Conservation (phyloP, 1,140 invertebrate genomes). For the Micrasema minimum region DNA sequence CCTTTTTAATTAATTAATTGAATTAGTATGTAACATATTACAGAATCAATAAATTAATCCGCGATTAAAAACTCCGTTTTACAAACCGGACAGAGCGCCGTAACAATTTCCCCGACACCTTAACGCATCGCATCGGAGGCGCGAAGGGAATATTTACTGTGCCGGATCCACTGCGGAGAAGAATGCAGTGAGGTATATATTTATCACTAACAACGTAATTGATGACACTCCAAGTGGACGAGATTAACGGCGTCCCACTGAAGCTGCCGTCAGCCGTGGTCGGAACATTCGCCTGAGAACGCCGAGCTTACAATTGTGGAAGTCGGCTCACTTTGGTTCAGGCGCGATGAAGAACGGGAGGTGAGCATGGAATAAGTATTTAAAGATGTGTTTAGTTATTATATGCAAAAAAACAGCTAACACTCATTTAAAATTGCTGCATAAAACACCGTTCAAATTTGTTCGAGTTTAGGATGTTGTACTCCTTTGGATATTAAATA, state of each 20-base stretch:
- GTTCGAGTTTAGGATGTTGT: too few species aligned
- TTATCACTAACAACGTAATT: conserved; percentile 34
- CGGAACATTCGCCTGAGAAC: too few species aligned
- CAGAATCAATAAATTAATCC: neutral
- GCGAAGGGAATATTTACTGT: conserved; percentile 16
- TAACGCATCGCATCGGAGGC: conserved; percentile 21
- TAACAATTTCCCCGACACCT: conserved; percentile 33
- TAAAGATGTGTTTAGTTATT: too few species aligned
- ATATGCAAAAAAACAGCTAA: too few species aligned
- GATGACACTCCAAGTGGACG: conserved; percentile 17
- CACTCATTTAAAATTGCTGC: too few species aligned
- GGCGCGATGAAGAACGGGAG: too few species aligned
- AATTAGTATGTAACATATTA: neutral
- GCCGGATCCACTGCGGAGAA: conserved; percentile 16
- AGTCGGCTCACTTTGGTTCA: too few species aligned
- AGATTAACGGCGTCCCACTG: conserved; percentile 13
- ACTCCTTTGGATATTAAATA: too few species aligned
- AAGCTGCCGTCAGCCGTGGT: too few species aligned
- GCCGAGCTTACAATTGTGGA: neutral
- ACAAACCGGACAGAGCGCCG: neutral
- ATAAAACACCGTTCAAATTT: too few species aligned
- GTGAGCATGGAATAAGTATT: too few species aligned
- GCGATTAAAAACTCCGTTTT: neutral
- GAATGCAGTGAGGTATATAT: conserved; percentile 16
- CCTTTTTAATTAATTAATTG: too few species aligned